These are phyloP conservation scores for Serripes groenlandicus DNA, from an alignment of 2,888 invertebrate species.

Conservation along the genomic window DNA sequence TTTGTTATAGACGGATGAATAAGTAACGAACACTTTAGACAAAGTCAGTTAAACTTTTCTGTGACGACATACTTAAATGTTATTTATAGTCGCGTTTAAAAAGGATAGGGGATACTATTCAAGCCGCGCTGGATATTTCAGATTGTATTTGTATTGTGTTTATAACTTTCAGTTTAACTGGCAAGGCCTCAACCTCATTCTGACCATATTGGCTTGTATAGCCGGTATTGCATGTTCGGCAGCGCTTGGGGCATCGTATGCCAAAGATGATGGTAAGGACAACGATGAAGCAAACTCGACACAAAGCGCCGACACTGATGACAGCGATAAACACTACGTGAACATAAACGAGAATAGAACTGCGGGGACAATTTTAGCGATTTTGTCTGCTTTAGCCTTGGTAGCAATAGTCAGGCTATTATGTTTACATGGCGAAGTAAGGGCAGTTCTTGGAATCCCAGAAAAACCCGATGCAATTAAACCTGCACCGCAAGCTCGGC, in stretches of 20 bases:
- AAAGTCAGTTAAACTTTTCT: no score
- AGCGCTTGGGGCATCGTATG: neutral
- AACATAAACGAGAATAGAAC: neutral
- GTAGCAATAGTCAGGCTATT: neutral
- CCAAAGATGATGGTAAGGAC: neutral
- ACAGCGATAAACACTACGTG: neutral
- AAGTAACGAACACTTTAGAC: no score
- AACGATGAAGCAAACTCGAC: conserved; percentile 5
- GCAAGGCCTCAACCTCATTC: conserved; percentile 2
- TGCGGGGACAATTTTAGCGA: neutral
- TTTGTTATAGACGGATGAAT: no score
- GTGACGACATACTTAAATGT: no score
- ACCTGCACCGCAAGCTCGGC: neutral
- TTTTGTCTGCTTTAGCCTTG: neutral
- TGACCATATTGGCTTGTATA: neutral
- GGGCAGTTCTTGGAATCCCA: neutral
- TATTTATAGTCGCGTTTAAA: no score
- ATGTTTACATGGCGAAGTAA: conserved; percentile 11
- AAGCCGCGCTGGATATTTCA: no score
- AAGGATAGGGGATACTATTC: no score
- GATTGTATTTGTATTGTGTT: no score
- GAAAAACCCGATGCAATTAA: neutral
- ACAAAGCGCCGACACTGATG: neutral
- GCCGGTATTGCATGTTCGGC: conserved; percentile 6
- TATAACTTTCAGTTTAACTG: conserved; percentile 25